These are phyloP conservation scores for Calidris pygmaea DNA, from an alignment of 2,113 vertebrate species.

Conservation along the genomic window DNA sequence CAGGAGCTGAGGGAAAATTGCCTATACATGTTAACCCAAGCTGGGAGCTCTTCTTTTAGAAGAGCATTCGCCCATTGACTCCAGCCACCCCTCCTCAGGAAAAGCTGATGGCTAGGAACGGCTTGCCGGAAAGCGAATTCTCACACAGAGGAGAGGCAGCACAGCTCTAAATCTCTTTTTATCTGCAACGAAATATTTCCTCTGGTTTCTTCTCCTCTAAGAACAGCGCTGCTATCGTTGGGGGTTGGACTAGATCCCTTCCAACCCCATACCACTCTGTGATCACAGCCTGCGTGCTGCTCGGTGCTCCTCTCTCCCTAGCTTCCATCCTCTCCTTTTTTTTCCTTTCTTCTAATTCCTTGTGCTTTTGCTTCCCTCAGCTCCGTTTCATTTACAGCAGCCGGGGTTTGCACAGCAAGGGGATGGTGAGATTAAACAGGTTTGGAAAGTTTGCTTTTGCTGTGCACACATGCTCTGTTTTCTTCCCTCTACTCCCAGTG, in stretches of 20 bases:
- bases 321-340: not conserved
- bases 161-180: not conserved
- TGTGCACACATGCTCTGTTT: conserved; percentile 31
- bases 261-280: too few relatives aligned
- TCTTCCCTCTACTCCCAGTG: not conserved
- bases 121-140: not conserved
- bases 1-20: not conserved
- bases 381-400: not conserved
- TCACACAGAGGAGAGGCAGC: not conserved
- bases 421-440: not conserved
- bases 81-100: not conserved
- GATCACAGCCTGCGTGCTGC: not conserved
- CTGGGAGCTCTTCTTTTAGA: not conserved
- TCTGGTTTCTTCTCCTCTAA: not conserved
- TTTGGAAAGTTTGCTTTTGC: conserved; percentile 25
- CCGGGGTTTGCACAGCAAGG: not conserved
- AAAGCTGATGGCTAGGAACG: not conserved
- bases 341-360: not conserved
- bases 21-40: not conserved
- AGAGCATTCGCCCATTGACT: not conserved
- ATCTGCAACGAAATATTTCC: not conserved
- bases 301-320: not conserved
- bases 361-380: not conserved
- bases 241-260: too few relatives aligned
- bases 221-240: not conserved